Evolutionary conservation across 2,888 invertebrate species (phyloP).

Genomic region (Neoitamus cyanurus): DNA sequence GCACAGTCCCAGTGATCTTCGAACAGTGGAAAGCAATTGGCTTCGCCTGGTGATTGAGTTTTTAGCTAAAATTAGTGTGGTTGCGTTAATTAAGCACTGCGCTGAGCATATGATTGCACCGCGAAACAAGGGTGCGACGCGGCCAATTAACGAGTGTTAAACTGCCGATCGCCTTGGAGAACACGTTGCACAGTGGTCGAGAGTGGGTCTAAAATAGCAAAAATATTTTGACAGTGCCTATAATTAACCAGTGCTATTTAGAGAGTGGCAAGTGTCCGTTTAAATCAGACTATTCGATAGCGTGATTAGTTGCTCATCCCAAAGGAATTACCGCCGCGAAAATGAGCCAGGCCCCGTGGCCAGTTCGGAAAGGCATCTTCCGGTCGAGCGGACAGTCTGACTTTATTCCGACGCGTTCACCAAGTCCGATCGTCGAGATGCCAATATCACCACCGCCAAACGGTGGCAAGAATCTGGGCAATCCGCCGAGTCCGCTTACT

Average conservation of each 20-base stretch:
- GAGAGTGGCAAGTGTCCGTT: conserved; percentile 4
- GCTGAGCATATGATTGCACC: neutral
- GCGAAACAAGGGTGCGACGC: neutral
- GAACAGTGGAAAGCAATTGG: neutral
- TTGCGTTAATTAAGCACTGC: conserved; percentile 20
- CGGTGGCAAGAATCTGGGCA: conserved; percentile 50
- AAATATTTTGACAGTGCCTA: conserved; percentile 12
- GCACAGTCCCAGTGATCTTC: neutral
- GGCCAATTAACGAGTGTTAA: conserved; percentile 2
- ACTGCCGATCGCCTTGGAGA: neutral
- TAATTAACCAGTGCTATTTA: conserved; percentile 30
- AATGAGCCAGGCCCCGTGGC: conserved; percentile 76
- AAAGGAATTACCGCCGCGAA: conserved; percentile 31
- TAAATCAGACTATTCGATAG: neutral
- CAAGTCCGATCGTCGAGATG: conserved; percentile 67
- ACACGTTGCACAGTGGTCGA: conserved; percentile 21
- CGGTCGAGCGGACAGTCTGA: conserved; percentile 67
- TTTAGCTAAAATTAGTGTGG: conserved; percentile 35
- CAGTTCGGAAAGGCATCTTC: conserved; percentile 73
- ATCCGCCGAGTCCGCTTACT: conserved; percentile 55
- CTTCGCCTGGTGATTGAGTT: conserved; percentile 8
- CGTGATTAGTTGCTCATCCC: neutral
- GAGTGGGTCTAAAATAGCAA: conserved; percentile 4
- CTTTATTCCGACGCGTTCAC: conserved; percentile 63
- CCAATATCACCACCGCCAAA: conserved; percentile 63